Evolutionary conservation across 1,140 invertebrate genomes (phyloP), one percentile per base, ranked within the genome.

Genomic region (Myzus persicae): DNA sequence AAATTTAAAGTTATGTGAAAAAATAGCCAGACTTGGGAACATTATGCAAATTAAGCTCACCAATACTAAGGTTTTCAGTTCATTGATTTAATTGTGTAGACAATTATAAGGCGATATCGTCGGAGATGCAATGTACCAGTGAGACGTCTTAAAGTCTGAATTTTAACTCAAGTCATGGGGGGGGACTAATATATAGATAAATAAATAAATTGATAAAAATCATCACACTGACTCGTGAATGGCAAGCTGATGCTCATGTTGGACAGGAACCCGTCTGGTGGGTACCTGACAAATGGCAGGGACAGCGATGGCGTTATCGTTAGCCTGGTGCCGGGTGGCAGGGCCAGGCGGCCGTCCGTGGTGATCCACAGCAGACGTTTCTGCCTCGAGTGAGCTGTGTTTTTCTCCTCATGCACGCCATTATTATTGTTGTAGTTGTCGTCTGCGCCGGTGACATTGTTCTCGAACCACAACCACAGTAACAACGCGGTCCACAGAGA

Each of bases 221-320:
- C 0, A 11, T 40, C 2, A 44, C 89, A 96, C 97, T 97, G 95
- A 98, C 97, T 98, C 94, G 97, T 97, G 95, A 98, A 97, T n/a
- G 98, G 98, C 94, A 98, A 96, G 95, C 97, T 98, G 94, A 98
- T 96, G 44, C 97, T 97, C 95, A 98, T 96, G 94, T 98, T 98
- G 92, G 97, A 98, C 93, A 97, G 96, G 95, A 98, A 98, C 87
- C 97, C 98, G 94, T 97, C 96, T 2, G 97, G 97, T 40, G 97
- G 97, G 96, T 98, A 97, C 93, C 97, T 96, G 0, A 98, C 97
- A 94, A 98, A 97, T 24, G 98, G 98, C 95, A 98, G 96, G 7
- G 97, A 97, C 67, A 98, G 95, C 18, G 98, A 97, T 6, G 98
- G 97, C 5, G 97, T 97, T 90, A 98, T 97, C 44, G 97, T 96